Evolutionary conservation across 2,888 invertebrate species (phyloP).

Genomic region (Tiliacea citrago): DNA sequence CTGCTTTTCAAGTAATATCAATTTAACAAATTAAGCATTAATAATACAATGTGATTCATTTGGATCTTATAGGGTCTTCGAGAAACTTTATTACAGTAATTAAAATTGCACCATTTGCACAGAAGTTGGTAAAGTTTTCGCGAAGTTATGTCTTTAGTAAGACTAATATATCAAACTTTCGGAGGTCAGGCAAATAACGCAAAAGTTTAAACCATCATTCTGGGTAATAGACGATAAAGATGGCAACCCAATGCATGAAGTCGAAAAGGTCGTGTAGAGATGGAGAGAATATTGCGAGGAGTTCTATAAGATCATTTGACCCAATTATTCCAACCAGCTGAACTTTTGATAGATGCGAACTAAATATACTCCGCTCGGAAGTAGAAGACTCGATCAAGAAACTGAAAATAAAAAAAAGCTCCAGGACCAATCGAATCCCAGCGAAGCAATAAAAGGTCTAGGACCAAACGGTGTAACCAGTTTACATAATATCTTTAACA

Average conservation of each 20-base stretch:
- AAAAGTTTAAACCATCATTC: too few species aligned
- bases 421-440: too few species aligned
- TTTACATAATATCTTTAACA: too few species aligned
- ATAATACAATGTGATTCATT: slow-evolving; percentile 1
- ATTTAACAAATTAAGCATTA: not conserved
- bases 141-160: slow-evolving; percentile 17
- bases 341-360: not conserved
- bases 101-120: slow-evolving; percentile 36
- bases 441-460: too few species aligned
- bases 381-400: too few species aligned
- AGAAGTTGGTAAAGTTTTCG: slow-evolving; percentile 16
- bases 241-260: not conserved
- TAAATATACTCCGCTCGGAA: too few species aligned
- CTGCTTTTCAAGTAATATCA: not conserved
- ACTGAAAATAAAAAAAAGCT: too few species aligned
- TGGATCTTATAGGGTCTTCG: not conserved
- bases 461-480: too few species aligned
- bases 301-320: not conserved
- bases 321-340: not conserved
- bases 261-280: too few species aligned
- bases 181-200: too few species aligned
- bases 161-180: not conserved
- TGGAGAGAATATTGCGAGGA: too few species aligned
- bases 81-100: slow-evolving; percentile 16
- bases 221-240: not conserved